phyloP scores from a whole-genome alignment of 2,888 invertebrate genomes.

The Xestia c-nigrum region DNA sequence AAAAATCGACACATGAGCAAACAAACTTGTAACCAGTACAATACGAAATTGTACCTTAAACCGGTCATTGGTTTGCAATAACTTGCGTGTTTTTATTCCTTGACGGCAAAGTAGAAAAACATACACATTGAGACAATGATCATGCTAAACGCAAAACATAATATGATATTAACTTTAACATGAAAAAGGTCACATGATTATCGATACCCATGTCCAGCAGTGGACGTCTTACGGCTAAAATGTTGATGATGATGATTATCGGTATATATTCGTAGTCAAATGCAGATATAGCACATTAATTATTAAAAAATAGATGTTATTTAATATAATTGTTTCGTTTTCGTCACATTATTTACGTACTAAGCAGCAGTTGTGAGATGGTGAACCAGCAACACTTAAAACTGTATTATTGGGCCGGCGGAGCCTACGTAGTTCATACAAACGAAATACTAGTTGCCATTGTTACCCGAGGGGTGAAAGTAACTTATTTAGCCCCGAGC shows the following conservation, averaged over 20 bases:
- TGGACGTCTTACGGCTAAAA: too few relatives aligned
- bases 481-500: too few relatives aligned
- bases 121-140: too few relatives aligned
- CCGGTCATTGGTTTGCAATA: conserved; percentile 22
- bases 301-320: not conserved
- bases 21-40: conserved; percentile 52
- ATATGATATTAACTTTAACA: not conserved
- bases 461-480: too few relatives aligned
- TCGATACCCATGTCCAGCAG: not conserved
- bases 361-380: not conserved
- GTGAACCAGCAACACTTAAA: not conserved
- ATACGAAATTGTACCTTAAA: conserved; percentile 56
- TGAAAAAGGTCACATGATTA: not conserved
- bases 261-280: not conserved
- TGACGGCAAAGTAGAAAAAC: not conserved
- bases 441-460: too few relatives aligned
- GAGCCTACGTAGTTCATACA: too few relatives aligned
- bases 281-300: not conserved
- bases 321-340: not conserved
- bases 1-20: conserved; percentile 28
- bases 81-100: not conserved
- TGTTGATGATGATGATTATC: too few relatives aligned
- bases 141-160: not conserved
- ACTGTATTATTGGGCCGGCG: too few relatives aligned
- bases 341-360: not conserved